phyloP scores from a whole-genome alignment of 2,888 invertebrate species.

The Morpho achilles region DNA sequence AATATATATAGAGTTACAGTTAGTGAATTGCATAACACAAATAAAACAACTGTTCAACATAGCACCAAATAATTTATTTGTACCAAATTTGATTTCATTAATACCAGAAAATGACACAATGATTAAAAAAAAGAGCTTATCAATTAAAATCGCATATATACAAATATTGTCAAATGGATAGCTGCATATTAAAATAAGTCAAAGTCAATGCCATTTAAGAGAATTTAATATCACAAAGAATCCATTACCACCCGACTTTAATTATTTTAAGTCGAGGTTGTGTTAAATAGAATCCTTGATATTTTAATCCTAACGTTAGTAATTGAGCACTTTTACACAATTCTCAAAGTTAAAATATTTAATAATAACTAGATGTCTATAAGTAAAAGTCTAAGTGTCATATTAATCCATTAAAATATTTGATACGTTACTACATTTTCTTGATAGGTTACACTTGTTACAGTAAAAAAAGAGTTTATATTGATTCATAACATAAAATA shows the following conservation, averaged over 20 bases:
- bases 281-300: too few species aligned
- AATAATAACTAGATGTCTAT: too few species aligned
- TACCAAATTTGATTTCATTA: slow-evolving; percentile 36
- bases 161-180: slow-evolving; percentile 15
- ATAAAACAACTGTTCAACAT: slow-evolving; percentile 44
- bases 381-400: too few species aligned
- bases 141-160: slow-evolving; percentile 27
- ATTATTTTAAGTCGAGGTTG: too few species aligned
- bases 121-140: slow-evolving; percentile 17
- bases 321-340: too few species aligned
- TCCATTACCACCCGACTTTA: not conserved
- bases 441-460: not conserved
- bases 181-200: not conserved
- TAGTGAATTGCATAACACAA: slow-evolving; percentile 4
- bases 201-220: not conserved
- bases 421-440: too few species aligned
- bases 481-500: not conserved
- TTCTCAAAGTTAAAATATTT: too few species aligned
- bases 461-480: not conserved
- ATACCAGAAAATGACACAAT: slow-evolving; percentile 25
- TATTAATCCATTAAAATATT: too few species aligned
- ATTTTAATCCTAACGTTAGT: too few species aligned
- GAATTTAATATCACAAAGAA: too few species aligned
- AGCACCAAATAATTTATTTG: slow-evolving; percentile 73
- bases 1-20: too few species aligned